Evolutionary conservation across 2,797 vertebrate species (phyloP).

Genomic region (Pitangus sulphuratus): DNA sequence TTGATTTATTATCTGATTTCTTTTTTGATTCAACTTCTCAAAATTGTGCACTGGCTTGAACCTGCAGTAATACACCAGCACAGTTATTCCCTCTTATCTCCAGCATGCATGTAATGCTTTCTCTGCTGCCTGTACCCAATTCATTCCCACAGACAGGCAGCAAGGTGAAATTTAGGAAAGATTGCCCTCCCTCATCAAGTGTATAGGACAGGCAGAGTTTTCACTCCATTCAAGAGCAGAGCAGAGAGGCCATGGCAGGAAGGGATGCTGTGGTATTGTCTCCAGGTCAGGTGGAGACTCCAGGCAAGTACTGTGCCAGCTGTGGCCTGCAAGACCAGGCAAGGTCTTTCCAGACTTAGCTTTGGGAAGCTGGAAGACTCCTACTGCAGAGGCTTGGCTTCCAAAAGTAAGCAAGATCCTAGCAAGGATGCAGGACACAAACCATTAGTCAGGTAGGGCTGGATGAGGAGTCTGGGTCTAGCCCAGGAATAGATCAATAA

Average conservation of each 20-base stretch:
- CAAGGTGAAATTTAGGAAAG: constrained; percentile 40
- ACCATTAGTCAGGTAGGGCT: neutral
- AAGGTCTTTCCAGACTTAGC: neutral
- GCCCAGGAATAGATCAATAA: neutral
- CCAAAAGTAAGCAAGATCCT: neutral
- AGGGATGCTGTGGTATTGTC: fast-evolving
- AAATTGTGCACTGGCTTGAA: constrained; percentile 49
- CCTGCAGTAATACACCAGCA: constrained; percentile 42
- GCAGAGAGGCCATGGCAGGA: neutral
- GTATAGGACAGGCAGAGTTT: neutral
- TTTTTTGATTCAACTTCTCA: constrained; percentile 49
- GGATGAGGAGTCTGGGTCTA: neutral
- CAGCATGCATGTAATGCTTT: neutral
- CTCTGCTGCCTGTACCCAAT: neutral
- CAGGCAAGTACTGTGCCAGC: neutral
- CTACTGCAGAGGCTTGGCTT: neutral
- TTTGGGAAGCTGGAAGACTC: neutral
- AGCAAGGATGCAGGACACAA: neutral
- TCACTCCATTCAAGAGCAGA: neutral
- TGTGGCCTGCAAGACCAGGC: neutral
- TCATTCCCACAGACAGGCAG: constrained; percentile 1
- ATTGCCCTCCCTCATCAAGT: neutral
- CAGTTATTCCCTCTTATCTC: constrained; percentile 47
- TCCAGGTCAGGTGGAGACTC: neutral
- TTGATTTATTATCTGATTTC: constrained; percentile 68